Percentiles rank a stretch among this genome's conserved stretches.
These are phyloP conservation scores for Campylomormyrus tamandua DNA, from an alignment of 2,113 vertebrate genomes.

Conservation along the genomic window DNA sequence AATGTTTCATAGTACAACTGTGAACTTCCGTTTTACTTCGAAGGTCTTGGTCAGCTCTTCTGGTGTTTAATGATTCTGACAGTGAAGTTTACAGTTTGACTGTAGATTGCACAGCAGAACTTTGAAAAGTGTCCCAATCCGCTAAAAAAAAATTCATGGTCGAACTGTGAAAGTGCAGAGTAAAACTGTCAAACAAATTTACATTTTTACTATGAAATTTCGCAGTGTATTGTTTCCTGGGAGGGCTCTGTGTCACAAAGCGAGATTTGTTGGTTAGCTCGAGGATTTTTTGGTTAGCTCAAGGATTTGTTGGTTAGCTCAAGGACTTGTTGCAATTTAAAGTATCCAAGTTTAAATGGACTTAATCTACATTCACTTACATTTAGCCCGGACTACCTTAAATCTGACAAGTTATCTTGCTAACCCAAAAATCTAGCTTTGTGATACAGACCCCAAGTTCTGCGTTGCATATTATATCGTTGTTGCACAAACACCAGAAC, in stretches of 20 bases:
- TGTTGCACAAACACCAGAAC: background rate
- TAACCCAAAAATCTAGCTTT: background rate
- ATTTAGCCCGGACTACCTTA: background rate
- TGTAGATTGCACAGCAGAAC: background rate
- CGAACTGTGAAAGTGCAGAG: background rate
- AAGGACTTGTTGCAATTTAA: background rate
- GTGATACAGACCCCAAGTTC: background rate
- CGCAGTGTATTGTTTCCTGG: background rate
- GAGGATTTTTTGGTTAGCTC: background rate
- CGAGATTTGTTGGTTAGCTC: background rate
- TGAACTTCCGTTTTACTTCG: background rate
- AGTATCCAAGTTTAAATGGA: background rate
- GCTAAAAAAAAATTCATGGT: background rate
- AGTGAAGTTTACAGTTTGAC: background rate
- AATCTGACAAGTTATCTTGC: background rate
- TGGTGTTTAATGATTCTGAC: background rate
- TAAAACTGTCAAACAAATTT: background rate
- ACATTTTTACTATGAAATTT: background rate
- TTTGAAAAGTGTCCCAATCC: background rate
- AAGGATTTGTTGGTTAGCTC: background rate
- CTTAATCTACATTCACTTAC: background rate
- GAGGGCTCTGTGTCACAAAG: background rate
- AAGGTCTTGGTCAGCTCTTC: background rate
- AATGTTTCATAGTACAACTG: background rate
- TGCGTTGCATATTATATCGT: background rate